Base-by-base conservation (phyloP, 2,797 vertebrate genomes). In the Spinibarbus caldwelli region DNA sequence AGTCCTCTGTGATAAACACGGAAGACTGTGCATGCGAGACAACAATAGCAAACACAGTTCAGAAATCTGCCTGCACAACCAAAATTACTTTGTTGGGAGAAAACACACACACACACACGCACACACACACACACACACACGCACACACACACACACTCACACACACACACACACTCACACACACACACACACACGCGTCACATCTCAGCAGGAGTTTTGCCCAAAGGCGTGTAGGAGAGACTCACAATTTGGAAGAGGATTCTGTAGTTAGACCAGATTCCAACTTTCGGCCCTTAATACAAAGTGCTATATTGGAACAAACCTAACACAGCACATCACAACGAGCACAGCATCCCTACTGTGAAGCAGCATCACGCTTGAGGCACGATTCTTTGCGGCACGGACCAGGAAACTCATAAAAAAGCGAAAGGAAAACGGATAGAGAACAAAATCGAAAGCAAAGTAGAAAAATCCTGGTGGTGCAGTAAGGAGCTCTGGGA, bases 321-420 rank as follows among this genome's bases (percentile, higher is more conserved):
- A 70, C 7, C 36, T 43, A 84, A 78, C 59, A 41, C 47, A 57
- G 73, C 72, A 75, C 57, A 54, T 78, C 64, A 78, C 47, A 76
- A 49, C 1, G 36, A 34, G 73, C 76, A 34, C 75, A 57, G 49
- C 47, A 68, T 68, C 47, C 82, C 73, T 68, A 54, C 73, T 77
- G 83, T 70, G 75, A 78, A 78, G 64, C 64, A 84, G 29, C 38
- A 71, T 71, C 83, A 84, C 52, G 26, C 82, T 84, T 68, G 8
- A 71, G 83, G 75, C 75, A 49, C 43, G 3, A 31, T 23, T 59
- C 23, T 78, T 23, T 38, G 15, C 19, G 19, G 43, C 62, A 52
- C 11, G 0, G 57, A 78, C 57, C n/a, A 45, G 38, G 70, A 84
- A 84, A 57, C 83, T 78, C 73, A 78, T 70, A 68, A 78, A 76